A percentile compares a stretch with the other conserved stretches of the same genome.
phyloP scores from a whole-genome alignment of 1,140 invertebrate genomes.

The Carcinoscorpius rotundicauda region DNA sequence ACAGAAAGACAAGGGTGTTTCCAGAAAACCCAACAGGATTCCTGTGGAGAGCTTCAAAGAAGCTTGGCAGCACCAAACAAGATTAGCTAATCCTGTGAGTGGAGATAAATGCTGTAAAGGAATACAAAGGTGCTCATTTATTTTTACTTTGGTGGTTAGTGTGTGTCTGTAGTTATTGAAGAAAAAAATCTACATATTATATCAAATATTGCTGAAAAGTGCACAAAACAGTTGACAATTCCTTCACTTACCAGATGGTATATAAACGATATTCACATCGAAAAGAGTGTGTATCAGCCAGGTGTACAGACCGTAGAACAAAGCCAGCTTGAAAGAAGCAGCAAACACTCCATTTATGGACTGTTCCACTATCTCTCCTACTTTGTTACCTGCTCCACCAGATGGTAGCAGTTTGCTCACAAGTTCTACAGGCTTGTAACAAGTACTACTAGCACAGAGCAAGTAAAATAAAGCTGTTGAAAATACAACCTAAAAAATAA shows the following conservation, averaged over 20 bases:
- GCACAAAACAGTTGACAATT: too few species aligned
- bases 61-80: too few species aligned
- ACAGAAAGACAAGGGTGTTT: too few species aligned
- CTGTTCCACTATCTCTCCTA: conserved; percentile 46
- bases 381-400: conserved; percentile 42
- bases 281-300: conserved; percentile 95
- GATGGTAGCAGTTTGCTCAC: conserved; percentile 58
- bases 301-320: conserved; percentile 95
- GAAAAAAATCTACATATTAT: too few species aligned
- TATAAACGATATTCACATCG: conserved; percentile 84
- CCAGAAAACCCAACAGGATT: too few species aligned
- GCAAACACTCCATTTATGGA: conserved; percentile 68
- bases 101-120: too few species aligned
- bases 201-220: too few species aligned
- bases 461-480: conserved; percentile 93
- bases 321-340: conserved; percentile 90
- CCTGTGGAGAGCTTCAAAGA: too few species aligned
- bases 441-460: conserved; percentile 68
- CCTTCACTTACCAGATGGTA: conserved; percentile 60
- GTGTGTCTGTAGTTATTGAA: too few species aligned
- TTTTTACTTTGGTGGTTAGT: too few species aligned
- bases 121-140: too few species aligned
- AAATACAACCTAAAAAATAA: conserved; percentile 67
- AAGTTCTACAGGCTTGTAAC: conserved; percentile 83
- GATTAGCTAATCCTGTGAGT: too few species aligned